Conservation (phyloP, 2,797 vertebrate species). For the Hoplostethus atlanticus region DNA sequence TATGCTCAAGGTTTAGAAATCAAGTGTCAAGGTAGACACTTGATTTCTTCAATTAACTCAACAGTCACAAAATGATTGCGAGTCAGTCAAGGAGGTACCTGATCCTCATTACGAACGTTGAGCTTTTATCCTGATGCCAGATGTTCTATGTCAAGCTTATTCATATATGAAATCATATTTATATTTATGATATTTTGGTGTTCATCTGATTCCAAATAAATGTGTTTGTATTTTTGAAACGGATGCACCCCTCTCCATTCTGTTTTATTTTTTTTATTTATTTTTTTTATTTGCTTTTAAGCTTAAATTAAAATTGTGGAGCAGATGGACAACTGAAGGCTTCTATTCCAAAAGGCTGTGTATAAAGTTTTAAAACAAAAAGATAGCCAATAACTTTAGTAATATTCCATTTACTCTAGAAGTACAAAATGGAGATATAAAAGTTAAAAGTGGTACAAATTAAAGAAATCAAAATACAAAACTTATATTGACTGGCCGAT, state of each 20-base stretch:
- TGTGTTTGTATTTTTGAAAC: conserved; percentile 13
- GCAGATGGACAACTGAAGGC: not conserved
- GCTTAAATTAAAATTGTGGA: conserved; percentile 9
- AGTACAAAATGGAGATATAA: too few species aligned
- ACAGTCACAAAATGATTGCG: conserved; percentile 33
- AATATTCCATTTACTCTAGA: too few species aligned
- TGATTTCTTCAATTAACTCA: conserved; percentile 54
- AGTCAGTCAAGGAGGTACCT: conserved; percentile 34
- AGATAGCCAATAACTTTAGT: too few species aligned
- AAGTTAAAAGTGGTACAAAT: too few species aligned
- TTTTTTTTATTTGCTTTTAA: conserved; percentile 2
- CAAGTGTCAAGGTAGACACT: conserved; percentile 48
- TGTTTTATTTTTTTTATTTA: conserved; percentile 7
- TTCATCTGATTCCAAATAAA: conserved; percentile 39
- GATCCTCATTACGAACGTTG: not conserved
- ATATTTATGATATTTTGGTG: conserved; percentile 34
- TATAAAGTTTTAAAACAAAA: too few species aligned
- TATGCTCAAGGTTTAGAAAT: conserved; percentile 44
- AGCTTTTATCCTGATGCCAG: conserved; percentile 7
- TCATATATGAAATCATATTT: not conserved
- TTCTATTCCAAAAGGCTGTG: too few species aligned
- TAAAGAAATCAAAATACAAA: too few species aligned
- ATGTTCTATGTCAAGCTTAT: not conserved
- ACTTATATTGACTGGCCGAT: too few species aligned
- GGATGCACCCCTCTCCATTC: not conserved